These are phyloP conservation scores for Andrena marginata DNA, from an alignment of 2,888 invertebrate species.

Conservation along the genomic window DNA sequence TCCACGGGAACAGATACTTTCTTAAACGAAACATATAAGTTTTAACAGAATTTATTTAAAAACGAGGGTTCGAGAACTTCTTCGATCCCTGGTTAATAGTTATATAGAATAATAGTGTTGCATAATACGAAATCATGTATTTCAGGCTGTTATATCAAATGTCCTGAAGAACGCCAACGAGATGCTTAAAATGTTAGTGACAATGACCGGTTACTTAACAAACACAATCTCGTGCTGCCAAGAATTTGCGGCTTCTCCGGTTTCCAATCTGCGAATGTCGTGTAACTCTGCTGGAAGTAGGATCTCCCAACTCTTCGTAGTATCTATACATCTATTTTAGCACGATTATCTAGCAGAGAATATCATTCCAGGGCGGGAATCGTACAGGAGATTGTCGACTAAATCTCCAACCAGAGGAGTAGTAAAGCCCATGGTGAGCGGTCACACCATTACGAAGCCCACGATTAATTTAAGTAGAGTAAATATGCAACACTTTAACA, in stretches of 20 bases:
- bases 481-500: conserved; percentile 78
- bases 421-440: conserved; percentile 83
- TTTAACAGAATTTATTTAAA: too few relatives aligned
- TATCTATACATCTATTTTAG: background rate
- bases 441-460: conserved; percentile 83
- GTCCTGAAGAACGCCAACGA: conserved; percentile 77
- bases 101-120: background rate
- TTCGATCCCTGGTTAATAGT: too few relatives aligned
- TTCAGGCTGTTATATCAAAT: conserved; percentile 74
- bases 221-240: conserved; percentile 78
- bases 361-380: conserved; percentile 73
- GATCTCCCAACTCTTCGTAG: background rate
- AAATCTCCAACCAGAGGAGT: conserved; percentile 82
- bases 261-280: conserved; percentile 29
- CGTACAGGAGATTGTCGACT: conserved; percentile 71
- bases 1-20: too few relatives aligned
- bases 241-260: conserved; percentile 60
- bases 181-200: conserved; percentile 75
- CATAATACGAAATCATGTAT: conserved; percentile 30
- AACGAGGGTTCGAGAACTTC: too few relatives aligned
- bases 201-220: conserved; percentile 74
- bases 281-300: conserved; percentile 53
- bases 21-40: too few relatives aligned
- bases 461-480: conserved; percentile 82
- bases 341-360: background rate